Evolutionary conservation across 2,888 invertebrate genomes (phyloP).

Genomic region (Synergus japonicus): DNA sequence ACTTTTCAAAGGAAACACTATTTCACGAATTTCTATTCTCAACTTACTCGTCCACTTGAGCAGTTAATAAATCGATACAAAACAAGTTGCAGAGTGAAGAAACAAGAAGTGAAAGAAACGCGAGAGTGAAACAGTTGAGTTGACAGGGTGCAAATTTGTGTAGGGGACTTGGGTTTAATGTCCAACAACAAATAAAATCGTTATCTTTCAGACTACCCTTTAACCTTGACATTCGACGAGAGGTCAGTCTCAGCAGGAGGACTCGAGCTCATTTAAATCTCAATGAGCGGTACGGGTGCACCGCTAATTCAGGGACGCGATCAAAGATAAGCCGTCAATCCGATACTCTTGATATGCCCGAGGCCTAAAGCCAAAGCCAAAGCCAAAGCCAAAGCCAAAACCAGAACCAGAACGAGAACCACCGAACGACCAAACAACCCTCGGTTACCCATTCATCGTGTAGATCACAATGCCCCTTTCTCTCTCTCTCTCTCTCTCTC

Average conservation of each 20-base stretch:
- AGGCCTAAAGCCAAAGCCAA: slow-evolving; percentile 52
- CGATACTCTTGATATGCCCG: slow-evolving; percentile 60
- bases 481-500: neutral
- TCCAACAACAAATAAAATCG: slow-evolving; percentile 31
- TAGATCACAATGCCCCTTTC: slow-evolving; percentile 49
- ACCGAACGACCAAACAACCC: slow-evolving; percentile 42
- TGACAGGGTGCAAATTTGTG: slow-evolving; percentile 21
- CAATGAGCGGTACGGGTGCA: slow-evolving; percentile 56
- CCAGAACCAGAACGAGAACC: slow-evolving; percentile 49
- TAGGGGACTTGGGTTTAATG: slow-evolving; percentile 17
- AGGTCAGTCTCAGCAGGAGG: slow-evolving; percentile 53
- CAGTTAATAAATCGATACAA: neutral
- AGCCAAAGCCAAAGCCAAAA: slow-evolving; percentile 46
- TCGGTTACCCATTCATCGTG: slow-evolving; percentile 53
- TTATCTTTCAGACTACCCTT: slow-evolving; percentile 31
- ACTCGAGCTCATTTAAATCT: slow-evolving; percentile 57
- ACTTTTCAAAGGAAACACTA: neutral
- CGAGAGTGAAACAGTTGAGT: neutral
- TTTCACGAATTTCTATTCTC: neutral
- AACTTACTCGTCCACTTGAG: neutral
- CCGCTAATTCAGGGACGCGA: slow-evolving; percentile 57
- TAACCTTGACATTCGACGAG: slow-evolving; percentile 21
- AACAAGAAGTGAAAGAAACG: neutral
- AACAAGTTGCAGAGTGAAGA: neutral
- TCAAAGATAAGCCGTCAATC: slow-evolving; percentile 61